phyloP scores from a whole-genome alignment of 2,113 vertebrate genomes.

The Rhagologus leucostigma region DNA sequence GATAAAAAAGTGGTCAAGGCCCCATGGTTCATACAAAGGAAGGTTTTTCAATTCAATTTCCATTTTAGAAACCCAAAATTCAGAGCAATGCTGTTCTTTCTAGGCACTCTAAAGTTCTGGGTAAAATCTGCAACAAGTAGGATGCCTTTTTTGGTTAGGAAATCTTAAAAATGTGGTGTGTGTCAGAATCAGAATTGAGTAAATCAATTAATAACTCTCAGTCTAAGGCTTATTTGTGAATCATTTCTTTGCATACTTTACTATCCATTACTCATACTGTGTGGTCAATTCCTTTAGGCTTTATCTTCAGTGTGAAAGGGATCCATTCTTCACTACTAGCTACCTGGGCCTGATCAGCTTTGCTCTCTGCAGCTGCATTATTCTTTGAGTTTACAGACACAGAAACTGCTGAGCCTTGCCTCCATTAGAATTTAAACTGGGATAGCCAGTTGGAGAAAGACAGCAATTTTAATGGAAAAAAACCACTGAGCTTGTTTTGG shows the following conservation, averaged over 20 bases:
- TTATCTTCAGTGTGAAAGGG: neutral
- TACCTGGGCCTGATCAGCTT: neutral
- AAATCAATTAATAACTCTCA: neutral
- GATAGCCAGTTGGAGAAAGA: conserved; percentile 6
- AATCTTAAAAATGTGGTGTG: neutral
- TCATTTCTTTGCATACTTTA: neutral
- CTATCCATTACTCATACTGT: neutral
- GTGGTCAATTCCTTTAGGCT: neutral
- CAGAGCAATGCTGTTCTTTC: neutral
- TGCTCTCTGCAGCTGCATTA: neutral
- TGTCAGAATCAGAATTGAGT: neutral
- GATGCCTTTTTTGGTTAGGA: neutral
- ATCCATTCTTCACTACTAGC: neutral
- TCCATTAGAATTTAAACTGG: neutral
- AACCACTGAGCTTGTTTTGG: neutral
- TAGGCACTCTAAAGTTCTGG: neutral
- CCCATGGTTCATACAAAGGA: neutral
- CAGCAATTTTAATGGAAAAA: conserved; percentile 48
- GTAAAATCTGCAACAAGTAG: neutral
- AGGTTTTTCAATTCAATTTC: neutral
- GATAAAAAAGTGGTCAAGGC: neutral
- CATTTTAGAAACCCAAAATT: neutral
- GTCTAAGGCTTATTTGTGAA: neutral
- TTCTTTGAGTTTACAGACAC: neutral
- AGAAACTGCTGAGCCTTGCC: neutral